A percentile compares a stretch with the other conserved stretches of the same genome.
phyloP scores from a whole-genome alignment of 2,113 vertebrate genomes.

The Callipepla californica region DNA sequence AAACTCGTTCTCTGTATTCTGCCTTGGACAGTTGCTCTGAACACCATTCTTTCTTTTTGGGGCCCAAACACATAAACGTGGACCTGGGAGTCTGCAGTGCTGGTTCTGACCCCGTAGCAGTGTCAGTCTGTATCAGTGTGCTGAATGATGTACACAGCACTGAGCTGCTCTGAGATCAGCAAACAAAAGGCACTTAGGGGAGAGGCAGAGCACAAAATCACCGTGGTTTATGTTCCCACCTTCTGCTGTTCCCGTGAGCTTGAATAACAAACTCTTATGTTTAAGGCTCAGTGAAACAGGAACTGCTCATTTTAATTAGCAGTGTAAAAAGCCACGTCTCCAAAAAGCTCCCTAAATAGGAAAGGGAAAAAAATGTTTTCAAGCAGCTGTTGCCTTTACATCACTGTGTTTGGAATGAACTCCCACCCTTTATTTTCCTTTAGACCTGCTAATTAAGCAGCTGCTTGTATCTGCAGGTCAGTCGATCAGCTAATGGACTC shows the following conservation, averaged over 20 bases:
- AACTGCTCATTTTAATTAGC: conserved; percentile 6
- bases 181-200: not conserved
- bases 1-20: not conserved
- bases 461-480: not conserved
- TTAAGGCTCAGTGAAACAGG: not conserved
- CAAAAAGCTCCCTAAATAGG: not conserved
- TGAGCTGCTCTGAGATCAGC: not conserved
- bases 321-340: not conserved
- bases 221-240: not conserved
- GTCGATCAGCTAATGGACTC: not conserved
- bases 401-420: not conserved
- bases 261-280: not conserved
- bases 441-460: not conserved
- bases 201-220: not conserved
- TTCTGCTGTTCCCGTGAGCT: not conserved
- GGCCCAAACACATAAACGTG: not conserved
- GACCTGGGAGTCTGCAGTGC: not conserved
- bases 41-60: not conserved
- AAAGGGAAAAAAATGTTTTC: not conserved
- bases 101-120: not conserved
- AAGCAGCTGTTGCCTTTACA: conserved; percentile 1
- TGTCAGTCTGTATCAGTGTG: not conserved
- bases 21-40: not conserved
- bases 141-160: not conserved
- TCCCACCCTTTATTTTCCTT: not conserved